Evolutionary conservation across 2,888 invertebrate genomes (phyloP), one percentile per base, ranked within the genome.

Genomic region (Orchesellides sinensis): DNA sequence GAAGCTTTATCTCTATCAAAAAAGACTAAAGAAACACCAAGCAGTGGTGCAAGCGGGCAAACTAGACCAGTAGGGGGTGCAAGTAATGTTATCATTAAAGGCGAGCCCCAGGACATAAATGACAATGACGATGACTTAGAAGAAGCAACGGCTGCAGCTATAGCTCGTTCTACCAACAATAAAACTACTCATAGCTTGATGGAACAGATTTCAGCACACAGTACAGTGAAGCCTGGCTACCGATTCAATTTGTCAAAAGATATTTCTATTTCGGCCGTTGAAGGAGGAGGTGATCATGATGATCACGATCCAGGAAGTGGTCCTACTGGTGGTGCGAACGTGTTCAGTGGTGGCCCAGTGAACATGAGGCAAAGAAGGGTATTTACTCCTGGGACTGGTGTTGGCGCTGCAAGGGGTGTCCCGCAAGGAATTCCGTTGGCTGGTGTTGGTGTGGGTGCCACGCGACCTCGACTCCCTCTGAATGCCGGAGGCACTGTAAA

Each of bases 231-330:
- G 49, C 85, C 86, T n/a, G 87, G 87, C 14, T 85, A 85, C 61
- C 83, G 88, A 14, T 87, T 88, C 68, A 88, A 88, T 72, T 84
- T 88, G 45, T 87, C 87, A 14, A 88, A 87, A 54, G 88, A 88
- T 59, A 88, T 88, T 79, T 88, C 88, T 17, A 88, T 88, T 14
- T 88, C 88, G 0, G 87, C 88, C 0, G 85, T 88, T 1, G 82
- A 82, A 23, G 85, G 85, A 0, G 85, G 70, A 72, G 85, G 59
- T 23, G 45, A 56, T 3, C 83, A 45, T 23, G 75, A 80, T 12
- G 47, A 47, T 0, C 78, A 77, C 10, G 69, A 61, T 1, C 5
- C 14, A 10, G 61, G 56, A 12, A 23, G 40, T 17, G 40, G 40
- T 21, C 8, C 59, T 29, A 56, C 27, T 27, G 47, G 49, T 68